These are phyloP conservation scores for Protomyctophum bolini DNA, from an alignment of 2,113 vertebrate species.

Conservation along the genomic window DNA sequence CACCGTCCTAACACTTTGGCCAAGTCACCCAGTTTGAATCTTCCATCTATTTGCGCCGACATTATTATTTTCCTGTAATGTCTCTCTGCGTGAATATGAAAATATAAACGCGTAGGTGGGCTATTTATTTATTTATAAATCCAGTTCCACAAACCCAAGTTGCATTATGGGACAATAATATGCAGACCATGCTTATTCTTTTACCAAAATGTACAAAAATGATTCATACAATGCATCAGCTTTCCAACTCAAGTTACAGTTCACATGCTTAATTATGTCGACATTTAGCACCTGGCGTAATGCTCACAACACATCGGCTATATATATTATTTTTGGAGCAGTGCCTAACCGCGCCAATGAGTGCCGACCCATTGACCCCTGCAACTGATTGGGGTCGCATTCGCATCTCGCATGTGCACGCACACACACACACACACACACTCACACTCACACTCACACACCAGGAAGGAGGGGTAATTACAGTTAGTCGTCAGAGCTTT, in stretches of 20 bases:
- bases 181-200: neutral
- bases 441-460: no score
- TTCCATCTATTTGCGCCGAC: conserved; percentile 21
- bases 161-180: neutral
- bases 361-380: neutral
- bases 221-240: neutral
- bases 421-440: no score
- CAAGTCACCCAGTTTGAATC: conserved; percentile 11
- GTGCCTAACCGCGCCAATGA: neutral
- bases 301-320: neutral
- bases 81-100: no score
- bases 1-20: conserved; percentile 36
- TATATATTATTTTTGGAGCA: neutral
- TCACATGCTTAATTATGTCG: neutral
- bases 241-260: neutral
- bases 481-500: no score
- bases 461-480: no score
- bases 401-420: no score
- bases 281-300: no score
- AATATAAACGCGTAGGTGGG: no score
- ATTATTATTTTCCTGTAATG: conserved; percentile 16
- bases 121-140: no score
- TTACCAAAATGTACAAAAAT: neutral
- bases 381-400: no score
- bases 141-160: neutral